Percentiles rank a stretch among this genome's conserved stretches.
Conservation (phyloP, 2,113 vertebrate species). For the Catharus minimus region DNA sequence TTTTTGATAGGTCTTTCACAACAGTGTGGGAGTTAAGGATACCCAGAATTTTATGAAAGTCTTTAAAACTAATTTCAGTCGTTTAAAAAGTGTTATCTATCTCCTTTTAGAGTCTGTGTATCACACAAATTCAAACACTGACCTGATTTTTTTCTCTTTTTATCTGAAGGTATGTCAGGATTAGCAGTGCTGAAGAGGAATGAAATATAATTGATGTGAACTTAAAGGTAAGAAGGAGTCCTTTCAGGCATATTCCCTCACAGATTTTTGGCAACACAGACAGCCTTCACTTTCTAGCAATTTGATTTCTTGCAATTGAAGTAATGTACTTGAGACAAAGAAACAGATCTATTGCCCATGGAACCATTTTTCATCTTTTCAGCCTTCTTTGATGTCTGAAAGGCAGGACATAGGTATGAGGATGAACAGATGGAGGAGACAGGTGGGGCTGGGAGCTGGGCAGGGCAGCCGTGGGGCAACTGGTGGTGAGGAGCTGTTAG, state of each 20-base stretch:
- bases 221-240: not conserved
- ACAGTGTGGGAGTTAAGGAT: not conserved
- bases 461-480: rapidly evolving
- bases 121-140: not conserved
- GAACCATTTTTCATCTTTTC: not conserved
- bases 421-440: not conserved
- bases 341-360: not conserved
- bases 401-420: rapidly evolving
- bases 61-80: not conserved
- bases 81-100: not conserved
- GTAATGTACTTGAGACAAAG: not conserved
- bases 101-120: not conserved
- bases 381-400: not conserved
- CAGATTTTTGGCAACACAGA: not conserved
- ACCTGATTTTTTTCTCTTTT: not conserved
- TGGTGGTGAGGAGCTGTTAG: not conserved
- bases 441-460: not conserved
- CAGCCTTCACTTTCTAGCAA: not conserved
- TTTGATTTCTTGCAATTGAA: not conserved
- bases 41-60: not conserved
- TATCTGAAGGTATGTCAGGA: not conserved
- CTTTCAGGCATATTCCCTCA: not conserved
- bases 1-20: not conserved
- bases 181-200: not conserved
- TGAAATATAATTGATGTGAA: not conserved